Evolutionary conservation across 2,797 vertebrate genomes (phyloP).

Genomic region (Sardinella longiceps): DNA sequence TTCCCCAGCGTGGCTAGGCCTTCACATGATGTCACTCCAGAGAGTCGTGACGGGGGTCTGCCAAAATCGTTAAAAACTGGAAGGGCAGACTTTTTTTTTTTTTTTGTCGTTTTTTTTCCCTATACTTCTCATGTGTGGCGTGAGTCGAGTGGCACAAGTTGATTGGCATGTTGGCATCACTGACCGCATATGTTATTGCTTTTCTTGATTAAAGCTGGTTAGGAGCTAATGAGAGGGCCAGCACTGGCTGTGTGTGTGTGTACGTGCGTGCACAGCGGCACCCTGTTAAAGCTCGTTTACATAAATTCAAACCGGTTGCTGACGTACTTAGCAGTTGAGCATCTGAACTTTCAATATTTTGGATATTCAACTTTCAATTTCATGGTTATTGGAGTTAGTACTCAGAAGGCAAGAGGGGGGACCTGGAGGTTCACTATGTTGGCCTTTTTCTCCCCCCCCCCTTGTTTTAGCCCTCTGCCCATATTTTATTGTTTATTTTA

Average conservation of each 20-base stretch:
- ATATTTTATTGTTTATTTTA: constrained; percentile 1
- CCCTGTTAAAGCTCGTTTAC: not conserved
- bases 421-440: not conserved
- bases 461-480: not conserved
- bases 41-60: constrained; percentile 16
- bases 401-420: not conserved
- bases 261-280: not conserved
- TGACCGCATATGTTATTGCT: constrained; percentile 13
- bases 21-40: constrained; percentile 13
- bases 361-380: too few relatives aligned
- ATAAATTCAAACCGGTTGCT: not conserved
- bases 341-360: not conserved
- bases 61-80: constrained; percentile 9
- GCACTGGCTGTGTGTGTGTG: not conserved
- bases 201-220: constrained; percentile 28
- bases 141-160: not conserved
- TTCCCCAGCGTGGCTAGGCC: not conserved
- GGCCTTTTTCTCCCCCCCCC: not conserved
- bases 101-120: not conserved
- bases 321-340: constrained; percentile 11
- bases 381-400: not conserved
- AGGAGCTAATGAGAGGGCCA: constrained; percentile 29
- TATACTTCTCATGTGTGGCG: not conserved
- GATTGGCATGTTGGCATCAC: constrained; percentile 36
- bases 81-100: not conserved